Conservation (phyloP, 1,140 invertebrate species). For the Nomia melanderi region DNA sequence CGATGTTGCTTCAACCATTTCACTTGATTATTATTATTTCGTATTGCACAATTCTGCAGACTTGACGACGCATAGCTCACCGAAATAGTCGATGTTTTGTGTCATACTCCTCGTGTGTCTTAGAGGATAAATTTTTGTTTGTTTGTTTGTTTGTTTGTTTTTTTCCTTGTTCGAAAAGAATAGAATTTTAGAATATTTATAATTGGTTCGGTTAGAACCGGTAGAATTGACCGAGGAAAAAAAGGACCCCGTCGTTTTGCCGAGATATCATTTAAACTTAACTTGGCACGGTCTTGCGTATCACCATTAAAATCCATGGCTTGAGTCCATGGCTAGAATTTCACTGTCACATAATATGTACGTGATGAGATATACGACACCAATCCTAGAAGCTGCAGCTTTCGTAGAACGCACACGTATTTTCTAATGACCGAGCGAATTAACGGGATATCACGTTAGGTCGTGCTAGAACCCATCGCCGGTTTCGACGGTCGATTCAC, state of each 20-base stretch:
- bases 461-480: constrained; percentile 3
- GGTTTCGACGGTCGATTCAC: constrained; percentile 1
- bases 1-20: too few relatives aligned
- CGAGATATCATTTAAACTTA: constrained; percentile 58
- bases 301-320: constrained; percentile 79
- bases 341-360: constrained; percentile 64
- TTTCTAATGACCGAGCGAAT: constrained; percentile 37
- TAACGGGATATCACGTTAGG: constrained; percentile 39
- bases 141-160: too few relatives aligned
- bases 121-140: too few relatives aligned
- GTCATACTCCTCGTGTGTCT: too few relatives aligned
- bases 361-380: constrained; percentile 57
- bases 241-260: constrained; percentile 64
- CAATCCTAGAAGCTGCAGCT: constrained; percentile 69
- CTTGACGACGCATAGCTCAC: too few relatives aligned
- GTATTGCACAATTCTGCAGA: too few relatives aligned
- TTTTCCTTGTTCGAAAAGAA: too few relatives aligned
- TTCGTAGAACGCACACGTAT: constrained; percentile 74
- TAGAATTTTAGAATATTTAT: too few relatives aligned
- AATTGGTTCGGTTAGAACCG: too few relatives aligned
- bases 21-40: too few relatives aligned
- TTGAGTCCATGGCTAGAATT: constrained; percentile 76
- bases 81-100: too few relatives aligned
- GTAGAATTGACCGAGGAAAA: background rate
- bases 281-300: constrained; percentile 67